Evolutionary conservation across 2,888 invertebrate genomes (phyloP).

Genomic region (Harpagoxenus sublaevis): DNA sequence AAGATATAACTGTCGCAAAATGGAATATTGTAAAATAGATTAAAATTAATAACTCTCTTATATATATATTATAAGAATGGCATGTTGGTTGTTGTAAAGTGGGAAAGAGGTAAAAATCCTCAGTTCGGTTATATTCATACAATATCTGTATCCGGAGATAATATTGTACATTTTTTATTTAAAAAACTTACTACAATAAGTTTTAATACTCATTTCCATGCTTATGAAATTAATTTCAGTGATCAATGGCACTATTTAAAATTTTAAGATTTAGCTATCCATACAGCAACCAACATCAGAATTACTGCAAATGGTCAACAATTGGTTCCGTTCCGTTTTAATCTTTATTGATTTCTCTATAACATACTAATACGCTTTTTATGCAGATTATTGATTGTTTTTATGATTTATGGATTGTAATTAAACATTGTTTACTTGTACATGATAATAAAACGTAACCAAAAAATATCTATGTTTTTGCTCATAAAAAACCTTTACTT

Average conservation of each 20-base stretch:
- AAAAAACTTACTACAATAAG: slow-evolving; percentile 12
- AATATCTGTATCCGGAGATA: slow-evolving; percentile 11
- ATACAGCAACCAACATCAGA: background rate
- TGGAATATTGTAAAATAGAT: too few relatives aligned
- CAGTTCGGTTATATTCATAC: slow-evolving; percentile 14
- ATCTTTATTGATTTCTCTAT: too few relatives aligned
- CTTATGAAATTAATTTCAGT: slow-evolving; percentile 6
- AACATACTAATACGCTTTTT: too few relatives aligned
- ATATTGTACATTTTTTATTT: slow-evolving; percentile 27
- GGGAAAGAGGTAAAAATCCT: slow-evolving; percentile 22
- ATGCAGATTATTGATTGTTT: too few relatives aligned
- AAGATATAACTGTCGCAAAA: too few relatives aligned
- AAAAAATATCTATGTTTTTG: too few relatives aligned
- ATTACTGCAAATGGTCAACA: background rate
- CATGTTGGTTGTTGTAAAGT: slow-evolving; percentile 16
- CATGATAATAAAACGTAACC: too few relatives aligned
- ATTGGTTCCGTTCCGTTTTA: too few relatives aligned
- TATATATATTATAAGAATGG: slow-evolving; percentile 23
- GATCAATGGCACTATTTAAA: background rate
- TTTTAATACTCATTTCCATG: slow-evolving; percentile 7
- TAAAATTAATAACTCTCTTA: too few relatives aligned
- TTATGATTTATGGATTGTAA: background rate
- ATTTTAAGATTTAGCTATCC: background rate
- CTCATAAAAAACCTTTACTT: too few relatives aligned
- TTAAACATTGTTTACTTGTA: too few relatives aligned